Base-by-base conservation (phyloP, 1,140 invertebrate species). In the Drosophila nannoptera region DNA sequence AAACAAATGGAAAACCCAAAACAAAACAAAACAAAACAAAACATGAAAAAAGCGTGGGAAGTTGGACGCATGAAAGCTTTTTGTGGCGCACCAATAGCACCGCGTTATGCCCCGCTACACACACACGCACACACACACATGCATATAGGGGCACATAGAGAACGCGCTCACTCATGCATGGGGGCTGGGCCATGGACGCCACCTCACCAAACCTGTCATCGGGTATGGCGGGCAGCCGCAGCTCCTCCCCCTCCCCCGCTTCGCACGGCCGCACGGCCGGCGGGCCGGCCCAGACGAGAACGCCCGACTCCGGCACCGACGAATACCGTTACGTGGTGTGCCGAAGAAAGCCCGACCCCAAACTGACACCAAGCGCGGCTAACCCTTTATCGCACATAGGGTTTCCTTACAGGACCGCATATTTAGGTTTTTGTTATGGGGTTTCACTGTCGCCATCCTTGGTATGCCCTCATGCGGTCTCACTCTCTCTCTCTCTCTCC, bases 361-460 rank as follows among this genome's bases (percentile, higher is more conserved):
- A 88, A 88, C 78, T 88, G 87, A 88, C 77, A 87, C 87, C 87
- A 89, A 83, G 75, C 84, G 87, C 82, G 88, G 88, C 88, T 89
- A 89, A 89, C 88, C 88, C 88, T 89, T 89, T 89, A 89, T 89
- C 88, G 88, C 88, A 89, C 88, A 89, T 88, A 87, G 86, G 88
- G 87, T 87, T 89, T 89, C 88, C 88, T 89, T 89, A 89, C 88
- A 89, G 88, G 87, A 89, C 88, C 88, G 88, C 88, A 89, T 89
- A 89, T 89, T 89, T 89, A 89, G 88, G 88, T 89, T 89, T 87
- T 88, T 77, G 77, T 81, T 82, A 82, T 81, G 77, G 77, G 64
- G 77, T 67, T 55, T 80, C 69, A 45, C 67, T 73, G 40, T 73
- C 42, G 69, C 73, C 73, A 69, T 53, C 46, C 53, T 48, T 53